Base-by-base conservation (phyloP, 1,140 invertebrate genomes). In the Hormaphis cornu region DNA sequence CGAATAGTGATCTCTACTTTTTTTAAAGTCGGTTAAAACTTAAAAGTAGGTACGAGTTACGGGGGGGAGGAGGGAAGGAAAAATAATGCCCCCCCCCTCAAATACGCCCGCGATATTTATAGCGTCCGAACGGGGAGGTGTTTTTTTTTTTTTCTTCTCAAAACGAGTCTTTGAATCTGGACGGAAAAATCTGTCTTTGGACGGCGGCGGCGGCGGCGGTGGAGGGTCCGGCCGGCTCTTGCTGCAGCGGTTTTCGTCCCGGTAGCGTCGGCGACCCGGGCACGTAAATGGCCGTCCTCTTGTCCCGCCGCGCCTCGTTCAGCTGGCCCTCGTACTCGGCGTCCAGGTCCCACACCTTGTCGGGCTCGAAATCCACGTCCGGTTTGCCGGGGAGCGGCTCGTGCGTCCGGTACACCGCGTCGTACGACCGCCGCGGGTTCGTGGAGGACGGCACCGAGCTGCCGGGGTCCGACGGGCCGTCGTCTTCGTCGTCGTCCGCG, bases 321-420 rank as follows among this genome's bases (percentile, higher is more conserved):
- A 52, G 18, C 18, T 42, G 58, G 44, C 70, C 44, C 28, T 50
- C 72, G 37, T 70, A 73, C 44, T 86, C 84, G 76, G 85, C 83
- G 74, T 86, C 85, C 54, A 89, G 76, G 78, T 90, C 89, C 85
- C 86, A 88, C 58, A 84, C 82, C 79, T 90, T 90, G n/a, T n/a
- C n/a, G 63, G 87, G 85, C 73, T 89, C 87, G 78, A 91, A 91
- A 26, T 76, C 73, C 24, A 77, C 71, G 16, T 73, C 80, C 22
- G 89, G 89, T 74, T 84, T 84, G 74, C 86, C 85, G 3, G 85
- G 83, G 72, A 92, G 77, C 59, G 90, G 90, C 81, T 93, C 90
- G 75, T 90, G 81, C 12, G 90, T 93, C 72, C 84, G 80, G 79
- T 93, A 93, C 70, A 86, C 85, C 75, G 84, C 86, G 75, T 92